phyloP scores from a whole-genome alignment of 2,113 vertebrate species.

The Ceyx melanurus region DNA sequence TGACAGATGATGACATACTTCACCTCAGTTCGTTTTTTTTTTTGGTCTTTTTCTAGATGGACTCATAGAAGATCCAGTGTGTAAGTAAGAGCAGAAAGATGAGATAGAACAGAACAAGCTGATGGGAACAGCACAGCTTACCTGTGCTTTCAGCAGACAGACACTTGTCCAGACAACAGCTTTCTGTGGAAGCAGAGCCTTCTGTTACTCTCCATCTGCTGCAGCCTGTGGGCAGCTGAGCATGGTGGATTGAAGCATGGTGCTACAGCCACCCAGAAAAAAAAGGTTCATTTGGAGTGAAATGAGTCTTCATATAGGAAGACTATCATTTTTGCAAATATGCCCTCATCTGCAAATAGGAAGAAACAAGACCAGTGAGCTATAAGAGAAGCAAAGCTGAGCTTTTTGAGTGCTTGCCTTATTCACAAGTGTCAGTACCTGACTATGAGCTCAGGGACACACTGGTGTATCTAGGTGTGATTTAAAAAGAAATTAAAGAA shows the following conservation, averaged over 20 bases:
- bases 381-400: constrained; percentile 46
- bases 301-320: not conserved
- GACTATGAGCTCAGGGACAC: not conserved
- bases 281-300: constrained; percentile 24
- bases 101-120: not conserved
- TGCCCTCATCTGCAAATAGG: constrained; percentile 25
- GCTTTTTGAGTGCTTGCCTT: not conserved
- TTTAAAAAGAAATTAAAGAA: not conserved
- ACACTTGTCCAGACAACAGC: constrained; percentile 42
- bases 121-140: constrained; percentile 26
- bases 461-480: not conserved
- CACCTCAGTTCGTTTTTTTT: not conserved
- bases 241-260: constrained; percentile 2
- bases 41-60: constrained; percentile 62
- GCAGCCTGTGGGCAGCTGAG: constrained; percentile 48
- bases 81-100: constrained; percentile 60
- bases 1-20: not conserved
- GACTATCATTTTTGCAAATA: constrained; percentile 1
- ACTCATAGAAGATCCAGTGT: constrained; percentile 69
- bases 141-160: constrained; percentile 45
- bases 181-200: constrained; percentile 49
- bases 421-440: not conserved
- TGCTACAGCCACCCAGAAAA: constrained; percentile 29
- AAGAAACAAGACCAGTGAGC: constrained; percentile 21
- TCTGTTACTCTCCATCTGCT: constrained; percentile 62